These are phyloP conservation scores for Coregonus clupeaformis DNA, from an alignment of 2,113 vertebrate species.

Conservation along the genomic window DNA sequence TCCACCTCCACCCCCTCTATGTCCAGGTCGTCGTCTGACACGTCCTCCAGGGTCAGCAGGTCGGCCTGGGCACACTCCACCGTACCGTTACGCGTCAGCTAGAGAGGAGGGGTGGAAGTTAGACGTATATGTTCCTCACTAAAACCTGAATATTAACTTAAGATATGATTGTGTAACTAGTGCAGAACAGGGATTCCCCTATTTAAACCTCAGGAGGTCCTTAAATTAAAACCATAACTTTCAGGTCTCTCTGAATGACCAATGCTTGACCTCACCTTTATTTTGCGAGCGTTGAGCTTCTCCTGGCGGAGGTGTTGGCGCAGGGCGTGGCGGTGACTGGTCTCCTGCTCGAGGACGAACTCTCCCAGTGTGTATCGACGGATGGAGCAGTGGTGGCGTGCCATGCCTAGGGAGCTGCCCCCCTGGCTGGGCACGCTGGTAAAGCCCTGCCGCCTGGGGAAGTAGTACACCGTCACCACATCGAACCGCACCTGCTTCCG, in stretches of 20 bases:
- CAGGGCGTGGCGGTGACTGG: slow-evolving; percentile 85
- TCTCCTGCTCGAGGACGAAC: slow-evolving; percentile 94
- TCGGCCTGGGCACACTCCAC: slow-evolving; percentile 91
- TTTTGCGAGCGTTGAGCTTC: slow-evolving; percentile 92
- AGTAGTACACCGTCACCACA: slow-evolving; percentile 96
- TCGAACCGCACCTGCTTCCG: slow-evolving; percentile 92
- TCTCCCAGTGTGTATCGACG: slow-evolving; percentile 92
- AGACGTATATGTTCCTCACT: background rate
- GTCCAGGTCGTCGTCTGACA: slow-evolving; percentile 93
- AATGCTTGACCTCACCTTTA: slow-evolving; percentile 78
- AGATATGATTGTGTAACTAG: too few relatives aligned
- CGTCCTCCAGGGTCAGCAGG: slow-evolving; percentile 88
- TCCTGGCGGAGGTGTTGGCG: slow-evolving; percentile 92
- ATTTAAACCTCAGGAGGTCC: background rate
- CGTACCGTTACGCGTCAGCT: slow-evolving; percentile 93
- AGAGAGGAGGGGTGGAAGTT: slow-evolving; percentile 24
- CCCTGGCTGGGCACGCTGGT: slow-evolving; percentile 98
- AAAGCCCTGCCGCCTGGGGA: slow-evolving; percentile 94
- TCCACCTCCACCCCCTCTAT: slow-evolving; percentile 93
- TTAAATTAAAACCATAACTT: background rate
- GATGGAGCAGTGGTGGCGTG: slow-evolving; percentile 87
- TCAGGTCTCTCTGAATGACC: background rate
- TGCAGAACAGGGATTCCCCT: too few relatives aligned
- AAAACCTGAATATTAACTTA: background rate
- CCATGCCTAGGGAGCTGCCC: slow-evolving; percentile 97